Percentiles rank a stretch among this genome's conserved stretches.
These are phyloP conservation scores for Cephus spinipes DNA, from an alignment of 2,888 invertebrate genomes.

Conservation along the genomic window DNA sequence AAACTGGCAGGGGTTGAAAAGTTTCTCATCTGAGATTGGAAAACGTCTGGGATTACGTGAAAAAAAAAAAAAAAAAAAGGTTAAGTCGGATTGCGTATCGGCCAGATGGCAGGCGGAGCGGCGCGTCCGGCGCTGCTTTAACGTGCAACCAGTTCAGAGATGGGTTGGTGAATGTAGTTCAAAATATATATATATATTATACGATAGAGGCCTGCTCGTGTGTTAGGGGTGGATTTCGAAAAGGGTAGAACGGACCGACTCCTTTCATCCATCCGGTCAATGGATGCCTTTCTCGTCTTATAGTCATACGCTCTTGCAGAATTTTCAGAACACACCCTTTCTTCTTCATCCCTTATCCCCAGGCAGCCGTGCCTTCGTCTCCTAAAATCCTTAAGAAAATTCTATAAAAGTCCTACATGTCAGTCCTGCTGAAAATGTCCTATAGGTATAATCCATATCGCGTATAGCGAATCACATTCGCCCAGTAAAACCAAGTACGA, in stretches of 20 bases:
- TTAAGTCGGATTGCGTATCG: constrained; percentile 58
- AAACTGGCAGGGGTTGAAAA: constrained; percentile 22
- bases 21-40: constrained; percentile 48
- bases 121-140: constrained; percentile 23
- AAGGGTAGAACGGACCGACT: constrained; percentile 34
- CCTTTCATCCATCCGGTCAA: constrained; percentile 46
- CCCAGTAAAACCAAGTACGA: neutral
- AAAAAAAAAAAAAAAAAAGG: constrained; percentile 34
- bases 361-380: neutral
- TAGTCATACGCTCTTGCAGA: neutral
- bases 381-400: neutral
- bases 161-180: constrained; percentile 38
- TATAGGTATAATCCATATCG: neutral
- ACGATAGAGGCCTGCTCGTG: constrained; percentile 33
- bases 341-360: neutral
- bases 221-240: constrained; percentile 45
- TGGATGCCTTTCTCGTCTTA: constrained; percentile 31
- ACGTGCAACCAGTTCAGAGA: constrained; percentile 39
- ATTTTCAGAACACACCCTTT: constrained; percentile 3
- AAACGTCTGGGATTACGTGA: constrained; percentile 58
- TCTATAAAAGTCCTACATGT: neutral
- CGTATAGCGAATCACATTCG: neutral
- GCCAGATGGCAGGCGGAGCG: constrained; percentile 56
- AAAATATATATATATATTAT: constrained; percentile 33
- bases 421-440: neutral